Evolutionary conservation across 2,113 vertebrate genomes (phyloP).

Genomic region (Gadus macrocephalus): DNA sequence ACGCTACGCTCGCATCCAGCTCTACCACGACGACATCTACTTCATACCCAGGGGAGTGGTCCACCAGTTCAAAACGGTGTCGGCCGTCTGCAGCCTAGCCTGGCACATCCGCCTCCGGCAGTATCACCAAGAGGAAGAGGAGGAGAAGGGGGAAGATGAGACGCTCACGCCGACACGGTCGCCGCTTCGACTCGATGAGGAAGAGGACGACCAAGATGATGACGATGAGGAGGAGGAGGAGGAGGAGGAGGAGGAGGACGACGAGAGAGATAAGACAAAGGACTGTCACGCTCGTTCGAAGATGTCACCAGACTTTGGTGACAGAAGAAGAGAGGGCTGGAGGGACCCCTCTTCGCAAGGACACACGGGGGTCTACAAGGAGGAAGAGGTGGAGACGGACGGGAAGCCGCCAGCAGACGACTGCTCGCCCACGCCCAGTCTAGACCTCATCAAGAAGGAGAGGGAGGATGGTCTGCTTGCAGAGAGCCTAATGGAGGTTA

Average conservation of each 20-base stretch:
- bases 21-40: constrained; percentile 98
- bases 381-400: constrained; percentile 42
- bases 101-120: constrained; percentile 94
- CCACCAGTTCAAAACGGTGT: constrained; percentile 98
- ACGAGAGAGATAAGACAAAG: constrained; percentile 4
- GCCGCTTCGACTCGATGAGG: constrained; percentile 38
- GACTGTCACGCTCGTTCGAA: constrained; percentile 23
- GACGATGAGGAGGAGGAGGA: constrained; percentile 14
- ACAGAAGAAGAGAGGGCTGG: constrained; percentile 21
- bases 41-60: constrained; percentile 98
- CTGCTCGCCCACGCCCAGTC: constrained; percentile 11
- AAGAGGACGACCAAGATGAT: constrained; percentile 24
- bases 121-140: constrained; percentile 76
- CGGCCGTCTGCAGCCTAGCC: constrained; percentile 94
- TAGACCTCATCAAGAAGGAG: constrained; percentile 36
- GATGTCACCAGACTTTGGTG: constrained; percentile 24
- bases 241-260: neutral
- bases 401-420: constrained; percentile 24
- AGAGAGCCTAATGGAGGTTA: constrained; percentile 29
- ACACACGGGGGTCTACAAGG: constrained; percentile 33
- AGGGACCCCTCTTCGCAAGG: constrained; percentile 20
- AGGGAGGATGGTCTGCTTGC: constrained; percentile 28
- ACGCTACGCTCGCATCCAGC: constrained; percentile 93
- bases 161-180: constrained; percentile 8
- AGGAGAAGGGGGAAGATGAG: constrained; percentile 27